phyloP scores from a whole-genome alignment of 2,797 vertebrate species.

The Enteromius radiatus region DNA sequence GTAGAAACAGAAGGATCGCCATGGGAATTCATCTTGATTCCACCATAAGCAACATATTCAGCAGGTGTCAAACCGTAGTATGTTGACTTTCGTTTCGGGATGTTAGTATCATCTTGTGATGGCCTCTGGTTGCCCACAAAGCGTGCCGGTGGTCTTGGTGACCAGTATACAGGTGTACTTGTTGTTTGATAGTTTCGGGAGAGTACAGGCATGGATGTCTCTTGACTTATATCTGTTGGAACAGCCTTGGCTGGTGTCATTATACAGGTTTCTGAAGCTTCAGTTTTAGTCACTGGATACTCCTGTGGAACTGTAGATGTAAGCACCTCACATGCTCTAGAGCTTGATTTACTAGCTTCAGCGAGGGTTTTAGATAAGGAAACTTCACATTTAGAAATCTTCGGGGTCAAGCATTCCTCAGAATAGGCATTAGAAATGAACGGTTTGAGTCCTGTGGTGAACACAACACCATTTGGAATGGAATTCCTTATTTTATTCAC shows the following conservation, averaged over 20 bases:
- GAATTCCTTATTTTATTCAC: slow-evolving; percentile 37
- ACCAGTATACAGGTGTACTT: slow-evolving; percentile 47
- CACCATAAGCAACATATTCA: slow-evolving; percentile 75
- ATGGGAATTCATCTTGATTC: slow-evolving; percentile 65
- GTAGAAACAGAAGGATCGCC: slow-evolving; percentile 52
- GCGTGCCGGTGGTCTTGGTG: slow-evolving; percentile 48
- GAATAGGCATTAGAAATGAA: slow-evolving; percentile 50
- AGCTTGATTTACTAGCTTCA: slow-evolving; percentile 32
- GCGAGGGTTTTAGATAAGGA: slow-evolving; percentile 53
- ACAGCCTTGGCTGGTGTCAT: slow-evolving; percentile 35
- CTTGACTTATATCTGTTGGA: slow-evolving; percentile 31
- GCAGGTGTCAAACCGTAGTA: slow-evolving; percentile 79
- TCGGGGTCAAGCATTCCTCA: slow-evolving; percentile 56
- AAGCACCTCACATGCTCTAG: slow-evolving; percentile 37
- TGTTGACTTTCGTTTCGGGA: slow-evolving; percentile 64
- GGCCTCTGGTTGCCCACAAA: slow-evolving; percentile 42
- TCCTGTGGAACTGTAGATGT: slow-evolving; percentile 48
- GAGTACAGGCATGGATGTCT: slow-evolving; percentile 8
- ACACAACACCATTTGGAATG: slow-evolving; percentile 46
- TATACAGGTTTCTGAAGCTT: slow-evolving; percentile 59
- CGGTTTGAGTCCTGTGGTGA: slow-evolving; percentile 10
- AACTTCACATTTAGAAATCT: slow-evolving; percentile 58
- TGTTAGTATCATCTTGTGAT: slow-evolving; percentile 41
- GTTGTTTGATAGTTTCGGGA: slow-evolving; percentile 32
- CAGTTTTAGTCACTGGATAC: slow-evolving; percentile 67